phyloP scores from a whole-genome alignment of 2,797 vertebrate species.

The Anas capensis region DNA sequence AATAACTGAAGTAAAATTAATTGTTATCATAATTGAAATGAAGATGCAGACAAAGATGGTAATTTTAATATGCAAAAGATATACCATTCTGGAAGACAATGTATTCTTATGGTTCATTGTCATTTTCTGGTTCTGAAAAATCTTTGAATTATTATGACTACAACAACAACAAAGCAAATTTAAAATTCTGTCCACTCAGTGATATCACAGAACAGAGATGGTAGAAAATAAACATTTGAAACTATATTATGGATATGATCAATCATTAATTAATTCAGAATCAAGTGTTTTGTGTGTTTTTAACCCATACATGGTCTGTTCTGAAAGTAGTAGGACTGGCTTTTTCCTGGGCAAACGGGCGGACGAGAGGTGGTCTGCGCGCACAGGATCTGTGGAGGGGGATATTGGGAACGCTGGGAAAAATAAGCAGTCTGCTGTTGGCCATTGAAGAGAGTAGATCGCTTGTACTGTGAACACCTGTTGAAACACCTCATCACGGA shows the following conservation, averaged over 20 bases:
- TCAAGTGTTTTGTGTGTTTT: background rate
- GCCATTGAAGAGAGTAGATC: no score
- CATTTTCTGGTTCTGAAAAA: background rate
- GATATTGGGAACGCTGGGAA: no score
- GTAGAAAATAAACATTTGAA: background rate
- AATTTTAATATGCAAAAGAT: background rate
- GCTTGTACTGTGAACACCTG: no score
- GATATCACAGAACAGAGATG: background rate
- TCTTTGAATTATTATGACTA: background rate
- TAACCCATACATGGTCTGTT: accelerated
- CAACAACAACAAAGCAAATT: background rate
- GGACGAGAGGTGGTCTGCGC: no score
- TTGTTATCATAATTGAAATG: background rate
- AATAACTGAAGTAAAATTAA: background rate
- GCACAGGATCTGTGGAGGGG: no score
- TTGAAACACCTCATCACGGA: no score
- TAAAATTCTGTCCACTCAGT: background rate
- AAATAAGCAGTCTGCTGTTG: no score
- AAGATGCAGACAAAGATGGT: background rate
- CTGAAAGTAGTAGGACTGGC: no score
- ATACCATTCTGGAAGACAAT: background rate
- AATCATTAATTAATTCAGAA: background rate
- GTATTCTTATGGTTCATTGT: background rate
- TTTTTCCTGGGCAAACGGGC: no score
- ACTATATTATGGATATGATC: background rate